Percentiles rank a stretch among this genome's conserved stretches.
Evolutionary conservation across 2,113 vertebrate species (phyloP).

Genomic region (Phodopus roborovskii): DNA sequence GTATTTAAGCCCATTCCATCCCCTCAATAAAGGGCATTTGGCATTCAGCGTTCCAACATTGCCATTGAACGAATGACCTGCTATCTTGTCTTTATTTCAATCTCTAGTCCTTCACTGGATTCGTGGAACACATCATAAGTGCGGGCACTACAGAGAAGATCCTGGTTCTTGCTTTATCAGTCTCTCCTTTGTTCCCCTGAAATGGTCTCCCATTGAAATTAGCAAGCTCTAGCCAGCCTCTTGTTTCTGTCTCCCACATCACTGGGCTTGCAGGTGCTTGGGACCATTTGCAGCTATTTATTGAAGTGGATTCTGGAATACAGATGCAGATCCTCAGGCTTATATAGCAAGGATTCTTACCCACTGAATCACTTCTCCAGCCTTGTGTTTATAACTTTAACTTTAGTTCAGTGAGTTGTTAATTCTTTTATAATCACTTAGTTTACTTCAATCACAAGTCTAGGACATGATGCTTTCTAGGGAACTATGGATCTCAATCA

Average conservation of each 20-base stretch:
- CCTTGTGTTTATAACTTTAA: neutral
- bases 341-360: neutral
- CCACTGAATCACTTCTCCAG: neutral
- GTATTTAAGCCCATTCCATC: too few relatives aligned
- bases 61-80: too few relatives aligned
- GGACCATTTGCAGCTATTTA: too few relatives aligned
- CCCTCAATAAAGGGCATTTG: too few relatives aligned
- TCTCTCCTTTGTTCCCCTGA: too few relatives aligned
- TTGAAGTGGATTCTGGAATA: neutral
- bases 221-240: neutral
- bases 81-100: too few relatives aligned
- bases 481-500: neutral
- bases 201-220: neutral
- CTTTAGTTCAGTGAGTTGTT: constrained; percentile 20
- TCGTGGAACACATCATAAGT: too few relatives aligned
- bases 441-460: neutral
- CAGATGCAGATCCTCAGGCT: neutral
- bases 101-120: too few relatives aligned
- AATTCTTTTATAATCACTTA: constrained; percentile 8
- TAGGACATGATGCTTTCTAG: neutral
- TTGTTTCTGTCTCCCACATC: neutral
- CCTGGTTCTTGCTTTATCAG: neutral
- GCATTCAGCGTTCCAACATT: too few relatives aligned
- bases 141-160: too few relatives aligned
- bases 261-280: neutral